phyloP scores from a whole-genome alignment of 2,113 vertebrate genomes.

The Trichomycterus rosablanca region DNA sequence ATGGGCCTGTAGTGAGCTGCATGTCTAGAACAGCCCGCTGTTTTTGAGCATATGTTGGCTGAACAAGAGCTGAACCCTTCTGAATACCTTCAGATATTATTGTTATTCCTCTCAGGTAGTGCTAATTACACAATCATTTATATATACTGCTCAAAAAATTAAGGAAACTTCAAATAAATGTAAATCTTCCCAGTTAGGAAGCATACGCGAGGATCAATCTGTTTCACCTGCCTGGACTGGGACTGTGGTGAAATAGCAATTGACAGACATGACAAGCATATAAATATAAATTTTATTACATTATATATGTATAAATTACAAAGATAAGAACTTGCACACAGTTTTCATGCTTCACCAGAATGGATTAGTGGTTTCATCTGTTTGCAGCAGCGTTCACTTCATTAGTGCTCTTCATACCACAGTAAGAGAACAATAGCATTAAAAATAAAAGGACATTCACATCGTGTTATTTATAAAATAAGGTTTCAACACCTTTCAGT shows the following conservation, averaged over 20 bases:
- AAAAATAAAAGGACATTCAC: not conserved
- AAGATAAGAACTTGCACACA: not conserved
- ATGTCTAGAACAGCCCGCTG: not conserved
- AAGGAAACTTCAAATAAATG: no score
- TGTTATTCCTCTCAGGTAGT: not conserved
- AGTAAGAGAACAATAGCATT: not conserved
- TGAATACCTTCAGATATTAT: not conserved
- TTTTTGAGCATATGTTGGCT: not conserved
- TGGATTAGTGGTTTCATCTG: not conserved
- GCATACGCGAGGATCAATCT: no score
- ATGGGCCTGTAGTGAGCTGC: conserved; percentile 22
- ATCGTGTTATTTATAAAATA: not conserved
- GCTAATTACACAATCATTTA: not conserved
- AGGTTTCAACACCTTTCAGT: not conserved
- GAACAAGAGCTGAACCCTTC: not conserved
- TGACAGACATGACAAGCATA: not conserved
- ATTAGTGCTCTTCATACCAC: not conserved
- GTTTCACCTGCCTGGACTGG: no score
- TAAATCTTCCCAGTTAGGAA: no score
- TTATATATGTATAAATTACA: not conserved
- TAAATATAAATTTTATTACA: conserved; percentile 12
- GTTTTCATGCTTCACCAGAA: not conserved
- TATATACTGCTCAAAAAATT: not conserved
- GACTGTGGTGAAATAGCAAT: not conserved
- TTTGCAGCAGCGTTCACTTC: not conserved